These are phyloP conservation scores for Parauchenoglanis ngamensis DNA, from an alignment of 2,797 vertebrate genomes.

Conservation along the genomic window DNA sequence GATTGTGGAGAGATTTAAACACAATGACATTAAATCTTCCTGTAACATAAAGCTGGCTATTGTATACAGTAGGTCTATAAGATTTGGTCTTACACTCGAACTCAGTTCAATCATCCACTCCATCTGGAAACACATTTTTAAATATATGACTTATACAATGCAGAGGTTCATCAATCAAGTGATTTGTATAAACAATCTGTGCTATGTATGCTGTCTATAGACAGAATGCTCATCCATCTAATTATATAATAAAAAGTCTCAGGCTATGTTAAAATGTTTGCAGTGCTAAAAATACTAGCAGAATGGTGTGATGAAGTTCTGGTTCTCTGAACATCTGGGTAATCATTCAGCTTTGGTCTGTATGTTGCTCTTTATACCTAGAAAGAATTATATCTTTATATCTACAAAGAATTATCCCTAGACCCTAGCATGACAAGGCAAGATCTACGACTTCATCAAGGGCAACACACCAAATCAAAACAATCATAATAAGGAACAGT, in stretches of 20 bases:
- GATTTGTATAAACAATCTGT: not conserved
- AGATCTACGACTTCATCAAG: slow-evolving; percentile 21
- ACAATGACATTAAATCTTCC: not conserved
- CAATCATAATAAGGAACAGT: slow-evolving; percentile 26
- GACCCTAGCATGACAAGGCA: not conserved
- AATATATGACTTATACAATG: not conserved
- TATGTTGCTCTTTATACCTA: not conserved
- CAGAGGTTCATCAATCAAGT: slow-evolving; percentile 9
- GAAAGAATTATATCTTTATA: no score
- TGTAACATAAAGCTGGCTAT: slow-evolving; percentile 30
- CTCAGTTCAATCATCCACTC: slow-evolving; percentile 29
- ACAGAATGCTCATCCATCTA: not conserved
- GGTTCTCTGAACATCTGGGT: not conserved
- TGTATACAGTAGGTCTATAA: slow-evolving; percentile 1
- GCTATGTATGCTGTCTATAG: not conserved
- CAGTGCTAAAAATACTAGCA: not conserved
- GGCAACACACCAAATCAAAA: slow-evolving; percentile 17
- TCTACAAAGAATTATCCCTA: not conserved
- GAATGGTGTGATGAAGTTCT: not conserved
- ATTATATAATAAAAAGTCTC: not conserved
- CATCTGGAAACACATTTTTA: slow-evolving; percentile 9
- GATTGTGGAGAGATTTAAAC: not conserved
- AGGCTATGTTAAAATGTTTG: not conserved
- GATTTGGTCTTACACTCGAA: slow-evolving; percentile 27
- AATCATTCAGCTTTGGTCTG: not conserved